These are phyloP conservation scores for Geodia barretti DNA, from an alignment of 37 sponge, comb jelly and placozoan genomes.

Conservation along the genomic window DNA sequence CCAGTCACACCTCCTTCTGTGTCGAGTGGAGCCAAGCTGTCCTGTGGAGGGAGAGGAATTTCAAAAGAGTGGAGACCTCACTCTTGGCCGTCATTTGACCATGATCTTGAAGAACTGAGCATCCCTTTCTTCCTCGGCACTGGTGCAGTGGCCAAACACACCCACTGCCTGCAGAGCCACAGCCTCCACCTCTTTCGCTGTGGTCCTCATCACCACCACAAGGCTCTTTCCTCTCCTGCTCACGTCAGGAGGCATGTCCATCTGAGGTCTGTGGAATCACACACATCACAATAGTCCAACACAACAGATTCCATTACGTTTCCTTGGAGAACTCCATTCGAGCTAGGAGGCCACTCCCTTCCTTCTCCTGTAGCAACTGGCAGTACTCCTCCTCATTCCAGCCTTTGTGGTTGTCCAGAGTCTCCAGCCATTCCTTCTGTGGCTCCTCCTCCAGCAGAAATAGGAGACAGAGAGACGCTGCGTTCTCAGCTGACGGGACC, in stretches of 20 bases:
- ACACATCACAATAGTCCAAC: too few relatives aligned
- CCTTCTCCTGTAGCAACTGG: slow-evolving; percentile 5
- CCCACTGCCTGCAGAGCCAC: slow-evolving; percentile 47
- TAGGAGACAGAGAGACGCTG: slow-evolving; percentile 37
- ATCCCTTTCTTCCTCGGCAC: background rate
- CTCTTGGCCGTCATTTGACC: slow-evolving; percentile 9
- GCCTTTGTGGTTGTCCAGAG: slow-evolving; percentile 12
- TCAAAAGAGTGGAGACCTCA: background rate
- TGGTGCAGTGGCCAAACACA: slow-evolving; percentile 41
- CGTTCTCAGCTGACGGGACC: slow-evolving; percentile 38
- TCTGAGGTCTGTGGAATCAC: background rate
- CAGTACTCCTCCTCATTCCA: slow-evolving; percentile 54
- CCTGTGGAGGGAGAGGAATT: slow-evolving; percentile 1
- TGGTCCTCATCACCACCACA: slow-evolving; percentile 9
- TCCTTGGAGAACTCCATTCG: background rate
- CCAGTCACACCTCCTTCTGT: background rate
- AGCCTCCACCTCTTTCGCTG: slow-evolving; percentile 32
- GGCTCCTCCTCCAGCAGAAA: slow-evolving; percentile 23
- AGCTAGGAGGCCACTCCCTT: background rate
- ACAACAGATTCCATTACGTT: background rate
- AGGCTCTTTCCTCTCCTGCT: background rate
- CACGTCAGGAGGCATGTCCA: slow-evolving; percentile 17
- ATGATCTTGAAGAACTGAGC: slow-evolving; percentile 9
- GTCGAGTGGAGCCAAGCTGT: slow-evolving; percentile 14
- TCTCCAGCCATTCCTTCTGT: slow-evolving; percentile 22